Evolutionary conservation across 2,113 vertebrate species (phyloP), one percentile per base, ranked within the genome.

Genomic region (Scytalopus superciliaris): DNA sequence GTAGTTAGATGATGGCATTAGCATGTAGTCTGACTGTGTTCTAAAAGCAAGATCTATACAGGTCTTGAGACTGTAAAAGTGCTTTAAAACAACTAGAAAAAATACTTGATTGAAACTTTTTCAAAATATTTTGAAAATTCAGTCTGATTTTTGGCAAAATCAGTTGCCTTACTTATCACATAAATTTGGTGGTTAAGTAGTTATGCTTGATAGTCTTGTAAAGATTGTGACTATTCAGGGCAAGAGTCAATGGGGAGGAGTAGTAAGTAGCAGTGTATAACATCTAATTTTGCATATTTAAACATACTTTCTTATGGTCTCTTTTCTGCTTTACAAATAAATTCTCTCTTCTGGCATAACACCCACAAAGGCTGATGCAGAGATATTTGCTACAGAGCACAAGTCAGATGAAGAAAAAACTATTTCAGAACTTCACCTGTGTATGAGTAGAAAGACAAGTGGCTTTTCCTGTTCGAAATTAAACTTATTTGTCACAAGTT

Each of bases 121-220:
- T 74, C 40, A 74, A 95, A 90, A 59, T 67, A 81, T 72, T 94
- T 94, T 90, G 50, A 92, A 88, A 86, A 59, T 52, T 70, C 50
- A 55, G 9, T n/a, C 21, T 40, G 47, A 64, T 77, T 30, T 63
- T 68, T 27, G 39, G 24, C 44, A 82, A 92, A 94, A 84, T 45
- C 18, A 6, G 15, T 81, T 81, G 33, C 31, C 23, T 85, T 62
- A 31, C 3, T 85, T 78, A 53, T 50, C 30, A 28, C 7, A 39
- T 72, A 56, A 49, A 67, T 88, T 63, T 55, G 66, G 44, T 39
- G 6, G 14, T 19, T 88, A 66, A 25, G 28, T 66, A 35, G 10
- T 31, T 90, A 73, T 90, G 15, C 56, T 64, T 89, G 12, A 47
- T 60, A 67, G 33, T 42, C 30, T 50, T 74, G 22, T 23, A 28